A percentile compares a stretch with the other conserved stretches of the same genome.
Evolutionary conservation across 2,888 invertebrate genomes (phyloP).

Genomic region (Notocelia uddmanniana): DNA sequence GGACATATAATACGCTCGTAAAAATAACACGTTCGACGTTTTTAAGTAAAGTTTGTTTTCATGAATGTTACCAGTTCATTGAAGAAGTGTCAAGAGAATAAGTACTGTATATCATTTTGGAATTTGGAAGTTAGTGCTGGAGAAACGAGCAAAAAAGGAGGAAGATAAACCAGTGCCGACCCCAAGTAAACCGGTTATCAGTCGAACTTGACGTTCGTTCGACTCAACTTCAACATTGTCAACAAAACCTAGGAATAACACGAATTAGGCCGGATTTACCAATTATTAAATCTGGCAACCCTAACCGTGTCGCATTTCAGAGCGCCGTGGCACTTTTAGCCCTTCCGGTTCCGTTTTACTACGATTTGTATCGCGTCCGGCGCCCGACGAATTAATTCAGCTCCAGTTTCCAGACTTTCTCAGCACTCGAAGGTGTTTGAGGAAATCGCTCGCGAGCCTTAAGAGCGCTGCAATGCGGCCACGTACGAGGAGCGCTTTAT

Average conservation of each 20-base stretch:
- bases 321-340: conserved; percentile 30
- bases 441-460: conserved; percentile 18
- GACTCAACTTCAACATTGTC: neutral
- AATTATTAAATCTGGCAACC: conserved; percentile 2
- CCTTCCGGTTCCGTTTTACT: conserved; percentile 35
- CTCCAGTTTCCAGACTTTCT: conserved; percentile 28
- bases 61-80: too few relatives aligned
- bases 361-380: conserved; percentile 43
- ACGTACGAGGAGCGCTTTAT: conserved; percentile 13
- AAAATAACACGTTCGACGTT: too few relatives aligned
- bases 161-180: neutral
- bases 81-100: too few relatives aligned
- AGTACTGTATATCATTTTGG: too few relatives aligned
- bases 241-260: neutral
- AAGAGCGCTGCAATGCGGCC: conserved; percentile 35
- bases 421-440: conserved; percentile 39
- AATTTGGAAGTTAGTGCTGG: neutral
- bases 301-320: conserved; percentile 30
- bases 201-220: neutral
- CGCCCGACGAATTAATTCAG: conserved; percentile 39
- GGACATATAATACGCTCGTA: too few relatives aligned
- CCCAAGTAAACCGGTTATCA: neutral
- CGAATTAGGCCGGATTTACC: neutral
- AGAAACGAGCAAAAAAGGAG: neutral
- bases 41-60: too few relatives aligned